These are phyloP conservation scores for Kryphioiulus occultus DNA, from an alignment of 2,888 invertebrate genomes.

Conservation along the genomic window DNA sequence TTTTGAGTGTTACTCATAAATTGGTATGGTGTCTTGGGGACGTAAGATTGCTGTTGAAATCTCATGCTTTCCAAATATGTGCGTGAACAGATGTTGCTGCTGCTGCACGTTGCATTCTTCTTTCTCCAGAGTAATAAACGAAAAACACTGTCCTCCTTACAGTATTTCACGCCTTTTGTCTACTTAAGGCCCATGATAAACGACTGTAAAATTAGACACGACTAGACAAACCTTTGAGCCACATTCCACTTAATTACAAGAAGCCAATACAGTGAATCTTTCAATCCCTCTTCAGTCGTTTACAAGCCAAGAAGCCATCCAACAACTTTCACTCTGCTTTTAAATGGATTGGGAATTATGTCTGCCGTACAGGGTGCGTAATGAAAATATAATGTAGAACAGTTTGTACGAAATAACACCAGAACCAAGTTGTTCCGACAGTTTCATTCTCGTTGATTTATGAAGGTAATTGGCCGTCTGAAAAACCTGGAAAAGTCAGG, in stretches of 20 bases:
- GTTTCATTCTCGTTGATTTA: too few relatives aligned
- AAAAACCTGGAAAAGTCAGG: too few relatives aligned
- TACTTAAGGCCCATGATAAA: not conserved
- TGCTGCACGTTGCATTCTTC: not conserved
- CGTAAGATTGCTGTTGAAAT: not conserved
- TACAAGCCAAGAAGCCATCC: not conserved
- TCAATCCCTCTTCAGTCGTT: slow-evolving; percentile 39
- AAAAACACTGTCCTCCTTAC: not conserved
- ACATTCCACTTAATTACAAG: slow-evolving; percentile 35
- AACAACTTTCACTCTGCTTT: not conserved
- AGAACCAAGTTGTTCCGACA: too few relatives aligned
- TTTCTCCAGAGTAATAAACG: not conserved
- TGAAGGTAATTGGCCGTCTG: too few relatives aligned
- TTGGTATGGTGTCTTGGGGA: not conserved
- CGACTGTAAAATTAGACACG: slow-evolving; percentile 2
- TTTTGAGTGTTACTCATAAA: not conserved
- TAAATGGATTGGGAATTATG: not conserved
- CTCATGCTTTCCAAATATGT: not conserved
- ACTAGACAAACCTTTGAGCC: slow-evolving; percentile 16
- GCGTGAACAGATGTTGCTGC: not conserved
- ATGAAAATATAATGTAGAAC: not conserved
- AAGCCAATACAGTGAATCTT: slow-evolving; percentile 9
- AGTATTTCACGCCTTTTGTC: slow-evolving; percentile 29
- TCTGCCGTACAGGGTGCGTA: not conserved
- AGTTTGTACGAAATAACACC: not conserved